Conservation (phyloP, 2,888 invertebrate species). For the Busseola fusca region DNA sequence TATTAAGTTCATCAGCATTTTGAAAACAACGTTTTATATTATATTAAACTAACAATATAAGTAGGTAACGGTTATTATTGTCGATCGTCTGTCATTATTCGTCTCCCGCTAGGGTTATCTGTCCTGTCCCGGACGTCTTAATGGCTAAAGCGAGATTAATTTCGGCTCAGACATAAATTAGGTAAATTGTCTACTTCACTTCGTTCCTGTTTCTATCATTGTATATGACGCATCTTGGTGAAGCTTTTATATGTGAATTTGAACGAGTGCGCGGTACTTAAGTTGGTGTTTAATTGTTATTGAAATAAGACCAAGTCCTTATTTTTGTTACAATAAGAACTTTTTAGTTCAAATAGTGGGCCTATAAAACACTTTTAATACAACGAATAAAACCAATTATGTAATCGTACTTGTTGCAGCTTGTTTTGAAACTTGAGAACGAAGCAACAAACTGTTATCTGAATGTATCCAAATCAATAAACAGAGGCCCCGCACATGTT, state of each 20-base stretch:
- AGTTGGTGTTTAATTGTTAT: slow-evolving; percentile 13
- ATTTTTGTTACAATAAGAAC: not conserved
- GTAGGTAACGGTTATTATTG: slow-evolving; percentile 27
- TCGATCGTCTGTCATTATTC: slow-evolving; percentile 22
- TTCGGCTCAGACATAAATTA: slow-evolving; percentile 62
- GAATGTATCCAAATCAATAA: slow-evolving; percentile 70
- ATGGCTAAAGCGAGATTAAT: slow-evolving; percentile 58
- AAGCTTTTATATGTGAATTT: slow-evolving; percentile 36
- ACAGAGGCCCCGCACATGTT: slow-evolving; percentile 47
- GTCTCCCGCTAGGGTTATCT: slow-evolving; percentile 32
- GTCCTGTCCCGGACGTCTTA: slow-evolving; percentile 57
- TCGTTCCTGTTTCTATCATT: slow-evolving; percentile 24
- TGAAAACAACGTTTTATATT: not conserved
- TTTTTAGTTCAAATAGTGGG: not conserved
- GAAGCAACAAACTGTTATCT: slow-evolving; percentile 50
- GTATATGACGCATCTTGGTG: slow-evolving; percentile 37
- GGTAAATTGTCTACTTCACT: slow-evolving; percentile 54
- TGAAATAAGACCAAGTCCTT: slow-evolving; percentile 1
- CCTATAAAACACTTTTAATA: not conserved
- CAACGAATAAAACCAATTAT: not conserved
- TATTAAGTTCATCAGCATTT: not conserved
- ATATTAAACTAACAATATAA: slow-evolving; percentile 11
- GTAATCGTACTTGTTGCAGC: slow-evolving; percentile 11
- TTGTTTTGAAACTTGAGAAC: slow-evolving; percentile 32
- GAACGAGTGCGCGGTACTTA: slow-evolving; percentile 30